These are phyloP conservation scores for Anorthoa munda DNA, from an alignment of 2,888 invertebrate species.

Conservation along the genomic window DNA sequence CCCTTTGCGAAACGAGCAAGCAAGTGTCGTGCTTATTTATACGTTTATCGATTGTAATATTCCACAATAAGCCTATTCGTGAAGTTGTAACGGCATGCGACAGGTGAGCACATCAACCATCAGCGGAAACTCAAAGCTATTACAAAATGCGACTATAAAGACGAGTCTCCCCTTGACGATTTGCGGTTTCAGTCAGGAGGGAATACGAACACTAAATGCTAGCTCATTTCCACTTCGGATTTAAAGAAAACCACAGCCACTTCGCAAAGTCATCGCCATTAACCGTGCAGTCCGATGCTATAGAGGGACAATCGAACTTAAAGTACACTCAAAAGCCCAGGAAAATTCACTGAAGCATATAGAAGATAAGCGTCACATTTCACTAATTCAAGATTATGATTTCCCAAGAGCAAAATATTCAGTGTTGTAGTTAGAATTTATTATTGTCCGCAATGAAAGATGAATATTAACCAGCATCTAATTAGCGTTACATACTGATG, in stretches of 20 bases:
- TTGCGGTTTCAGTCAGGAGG: slow-evolving; percentile 83
- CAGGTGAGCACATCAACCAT: slow-evolving; percentile 82
- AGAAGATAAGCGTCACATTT: slow-evolving; percentile 3
- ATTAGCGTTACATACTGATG: slow-evolving; percentile 72
- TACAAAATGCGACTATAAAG: slow-evolving; percentile 78
- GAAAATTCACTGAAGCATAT: slow-evolving; percentile 1
- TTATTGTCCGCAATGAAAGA: slow-evolving; percentile 66
- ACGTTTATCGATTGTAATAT: slow-evolving; percentile 41
- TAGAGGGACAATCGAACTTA: slow-evolving; percentile 17
- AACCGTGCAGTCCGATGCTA: slow-evolving; percentile 52
- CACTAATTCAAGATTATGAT: slow-evolving; percentile 20
- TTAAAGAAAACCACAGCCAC: slow-evolving; percentile 83
- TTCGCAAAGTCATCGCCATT: slow-evolving; percentile 72
- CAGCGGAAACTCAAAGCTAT: slow-evolving; percentile 78
- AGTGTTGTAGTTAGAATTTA: slow-evolving; percentile 65
- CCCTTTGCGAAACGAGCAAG: slow-evolving; percentile 5
- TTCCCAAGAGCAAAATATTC: slow-evolving; percentile 57
- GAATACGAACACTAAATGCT: slow-evolving; percentile 79
- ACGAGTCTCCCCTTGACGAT: slow-evolving; percentile 77
- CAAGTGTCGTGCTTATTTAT: slow-evolving; percentile 27
- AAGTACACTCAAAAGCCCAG: slow-evolving; percentile 9
- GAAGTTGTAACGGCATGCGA: slow-evolving; percentile 80
- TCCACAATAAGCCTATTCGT: slow-evolving; percentile 71
- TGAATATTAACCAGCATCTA: slow-evolving; percentile 70
- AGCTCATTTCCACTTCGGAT: slow-evolving; percentile 85